Conservation (phyloP, 30 jellyfish, hydroid and myxozoan genomes). For the Euphysa ruthae region DNA sequence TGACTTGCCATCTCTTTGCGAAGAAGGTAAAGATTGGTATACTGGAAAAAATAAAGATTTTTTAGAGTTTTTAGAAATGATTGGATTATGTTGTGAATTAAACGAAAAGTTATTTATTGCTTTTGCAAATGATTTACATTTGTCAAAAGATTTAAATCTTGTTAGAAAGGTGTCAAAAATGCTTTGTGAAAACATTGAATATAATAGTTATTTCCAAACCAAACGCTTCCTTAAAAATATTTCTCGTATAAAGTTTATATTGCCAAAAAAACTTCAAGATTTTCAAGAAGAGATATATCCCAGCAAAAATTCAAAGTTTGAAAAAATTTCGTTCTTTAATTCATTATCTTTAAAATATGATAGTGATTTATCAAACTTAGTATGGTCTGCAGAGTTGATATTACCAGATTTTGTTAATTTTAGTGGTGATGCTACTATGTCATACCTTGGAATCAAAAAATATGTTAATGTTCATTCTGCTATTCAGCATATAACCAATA, state of each 20-base stretch:
- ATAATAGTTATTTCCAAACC: constrained; percentile 1
- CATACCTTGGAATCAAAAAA: too few relatives aligned
- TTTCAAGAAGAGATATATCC: constrained; percentile 1
- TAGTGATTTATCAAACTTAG: too few relatives aligned
- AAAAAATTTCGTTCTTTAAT: too few relatives aligned
- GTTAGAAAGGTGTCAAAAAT: constrained; percentile 9
- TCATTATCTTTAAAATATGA: too few relatives aligned
- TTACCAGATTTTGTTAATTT: too few relatives aligned
- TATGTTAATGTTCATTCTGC: too few relatives aligned
- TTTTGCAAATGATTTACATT: constrained; percentile 30
- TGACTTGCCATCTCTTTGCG: constrained; percentile 35
- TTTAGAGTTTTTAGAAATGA: constrained; percentile 28
- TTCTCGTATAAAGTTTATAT: constrained; percentile 2
- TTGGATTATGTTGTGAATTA: constrained; percentile 24
- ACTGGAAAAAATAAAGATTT: not conserved
- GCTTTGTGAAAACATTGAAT: not conserved
- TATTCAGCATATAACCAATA: too few relatives aligned
- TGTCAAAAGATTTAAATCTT: not conserved
- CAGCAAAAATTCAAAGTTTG: constrained; percentile 1
- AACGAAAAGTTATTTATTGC: constrained; percentile 6
- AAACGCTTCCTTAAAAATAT: not conserved
- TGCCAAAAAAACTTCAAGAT: constrained; percentile 11
- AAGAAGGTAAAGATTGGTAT: constrained; percentile 21
- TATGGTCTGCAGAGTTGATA: too few relatives aligned
- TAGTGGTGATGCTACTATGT: too few relatives aligned